Base-by-base conservation (phyloP, 92 coral and sea anemone species). In the Virgularia gustaviana region DNA sequence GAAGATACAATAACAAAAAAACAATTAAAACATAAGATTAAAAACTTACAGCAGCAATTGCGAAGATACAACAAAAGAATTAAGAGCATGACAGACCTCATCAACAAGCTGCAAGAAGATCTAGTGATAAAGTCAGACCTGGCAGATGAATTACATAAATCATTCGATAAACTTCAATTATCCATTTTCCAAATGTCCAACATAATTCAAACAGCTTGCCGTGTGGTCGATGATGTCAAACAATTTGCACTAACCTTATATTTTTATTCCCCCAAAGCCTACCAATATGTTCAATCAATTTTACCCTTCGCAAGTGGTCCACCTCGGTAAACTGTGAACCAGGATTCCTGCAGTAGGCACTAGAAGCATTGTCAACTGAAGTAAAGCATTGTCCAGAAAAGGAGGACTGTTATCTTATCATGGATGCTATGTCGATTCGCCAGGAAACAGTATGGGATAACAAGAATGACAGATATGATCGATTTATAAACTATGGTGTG, bases 41-140 rank as follows among this genome's bases (percentile, higher is more conserved):
- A 32, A 58, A 58, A 58, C 65, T 58, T 58, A 58, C 65, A 58
- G 37, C 65, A 58, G 31, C 65, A 58, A 31, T 29, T 58, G 38
- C 37, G 18, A 11, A 24, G 65, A 30, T 58, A 22, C 6, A 58
- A 58, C 25, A 18, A 11, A 58, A 58, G 19, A 30, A 23, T 58
- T 0, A 38, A 1, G 31, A 58, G 18, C 60, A 58, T 58, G 65
- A 13, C 65, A 24, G 65, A 58, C 13, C 7, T 58, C 18, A 58
- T 58, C 37, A 58, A 30, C 65, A 58, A 31, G 12, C 31, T 58
- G 31, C 31, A 58, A 32, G 36, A 58, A 32, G 28, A 53, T 12
- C 28, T 53, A 25, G 23, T 53, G 11, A 25, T 53, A 18, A 15
- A 53, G 23, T 16, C 60, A 18, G 28, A 53, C 19, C 16, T 23